phyloP scores from a whole-genome alignment of 2,888 invertebrate genomes.

The Cheilosia scutellata region DNA sequence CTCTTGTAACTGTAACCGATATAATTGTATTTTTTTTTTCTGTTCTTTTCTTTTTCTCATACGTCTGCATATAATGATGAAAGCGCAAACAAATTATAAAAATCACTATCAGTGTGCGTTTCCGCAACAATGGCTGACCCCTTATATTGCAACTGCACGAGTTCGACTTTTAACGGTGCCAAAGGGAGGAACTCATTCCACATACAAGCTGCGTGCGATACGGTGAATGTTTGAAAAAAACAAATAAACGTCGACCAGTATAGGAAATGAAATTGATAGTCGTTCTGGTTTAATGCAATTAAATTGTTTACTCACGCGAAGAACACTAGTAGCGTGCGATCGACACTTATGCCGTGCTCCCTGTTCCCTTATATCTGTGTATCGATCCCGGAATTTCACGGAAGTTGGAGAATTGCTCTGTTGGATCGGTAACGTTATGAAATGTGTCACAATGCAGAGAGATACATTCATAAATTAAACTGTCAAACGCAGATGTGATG shows the following conservation, averaged over 20 bases:
- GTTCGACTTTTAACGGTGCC: constrained; percentile 62
- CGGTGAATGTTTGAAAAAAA: constrained; percentile 43
- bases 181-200: constrained; percentile 45
- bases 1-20: constrained; percentile 67
- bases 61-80: constrained; percentile 25
- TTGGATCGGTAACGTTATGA: constrained; percentile 10
- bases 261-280: constrained; percentile 60
- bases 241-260: constrained; percentile 12
- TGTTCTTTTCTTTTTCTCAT: constrained; percentile 13
- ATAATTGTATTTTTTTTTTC: constrained; percentile 42
- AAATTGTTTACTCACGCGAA: constrained; percentile 48
- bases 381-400: constrained; percentile 17
- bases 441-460: constrained; percentile 23
- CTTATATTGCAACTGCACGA: constrained; percentile 16
- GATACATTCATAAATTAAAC: constrained; percentile 8
- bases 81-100: constrained; percentile 53
- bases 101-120: constrained; percentile 54
- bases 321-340: constrained; percentile 15
- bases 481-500: constrained; percentile 26
- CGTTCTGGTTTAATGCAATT: constrained; percentile 67
- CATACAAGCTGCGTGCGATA: constrained; percentile 20
- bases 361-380: background rate
- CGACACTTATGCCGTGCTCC: constrained; percentile 6
- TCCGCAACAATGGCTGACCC: constrained; percentile 67
- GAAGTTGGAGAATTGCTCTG: constrained; percentile 38